Base-by-base conservation (phyloP, 2,888 invertebrate genomes). In the Nycteola revayana region DNA sequence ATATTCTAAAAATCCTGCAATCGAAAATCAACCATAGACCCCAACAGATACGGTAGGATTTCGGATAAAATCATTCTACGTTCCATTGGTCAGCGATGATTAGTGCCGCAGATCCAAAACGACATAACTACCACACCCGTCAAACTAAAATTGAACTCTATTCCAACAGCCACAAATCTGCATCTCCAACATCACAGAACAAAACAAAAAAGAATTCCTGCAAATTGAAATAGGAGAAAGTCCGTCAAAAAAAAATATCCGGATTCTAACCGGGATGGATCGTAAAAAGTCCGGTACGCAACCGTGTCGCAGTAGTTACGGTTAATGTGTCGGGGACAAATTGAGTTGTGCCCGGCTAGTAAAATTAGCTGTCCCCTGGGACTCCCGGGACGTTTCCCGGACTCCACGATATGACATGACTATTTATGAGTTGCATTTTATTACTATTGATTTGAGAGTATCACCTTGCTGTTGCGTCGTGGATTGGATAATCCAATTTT, bases 251-350 rank as follows among this genome's bases (percentile, higher is more conserved):
- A 71, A 56, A 56, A 58, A 67, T 69, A 66, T 65, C 62, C 46
- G 61, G 73, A 70, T 68, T 75, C 71, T 74, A 75, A 70, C 42
- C 47, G 52, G 61, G 62, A 59, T 48, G 44, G 56, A 69, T 83
- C 82, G 77, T 88, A 87, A 87, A 87, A 83, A 75, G 77, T 61
- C 61, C 66, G 72, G 72, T 71, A 68, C 70, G 76, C 77, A 75
- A 75, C 79, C 75, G 77, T 83, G 79, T 76, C 78, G 75, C 74
- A 75, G 75, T 80, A 79, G 84, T 82, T 81, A 79, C 75, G 73
- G 75, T 81, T 88, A 87, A 88, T 87, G 87, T 75, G 82, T 71
- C 75, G 75, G 60, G 78, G 77, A 65, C 81, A 86, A 86, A 87
- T 88, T 86, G 87, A 84, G 87, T 87, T 84, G 81, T 65, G 78